A percentile compares a stretch with the other conserved stretches of the same genome.
Evolutionary conservation across 2,797 vertebrate genomes (phyloP).

Genomic region (Pelodytes ibericus): DNA sequence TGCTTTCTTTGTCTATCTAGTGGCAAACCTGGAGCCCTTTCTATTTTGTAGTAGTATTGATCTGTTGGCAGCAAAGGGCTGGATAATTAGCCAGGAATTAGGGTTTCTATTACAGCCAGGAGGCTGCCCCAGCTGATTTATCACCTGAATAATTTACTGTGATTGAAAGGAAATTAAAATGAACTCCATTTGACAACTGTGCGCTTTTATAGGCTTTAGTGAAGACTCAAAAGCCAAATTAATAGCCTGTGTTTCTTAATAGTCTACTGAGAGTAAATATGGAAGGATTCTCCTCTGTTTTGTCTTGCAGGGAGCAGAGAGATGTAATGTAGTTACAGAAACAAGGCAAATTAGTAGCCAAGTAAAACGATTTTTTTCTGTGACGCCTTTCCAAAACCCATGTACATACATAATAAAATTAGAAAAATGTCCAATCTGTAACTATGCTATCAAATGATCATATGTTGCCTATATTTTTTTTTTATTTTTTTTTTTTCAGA

Average conservation of each 20-base stretch:
- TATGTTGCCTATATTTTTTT: too few relatives aligned
- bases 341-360: conserved; percentile 17
- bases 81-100: conserved; percentile 91
- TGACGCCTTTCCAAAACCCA: neutral
- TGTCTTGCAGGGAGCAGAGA: conserved; percentile 51
- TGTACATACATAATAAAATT: neutral
- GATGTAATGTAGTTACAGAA: conserved; percentile 18
- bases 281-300: conserved; percentile 64
- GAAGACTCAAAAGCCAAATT: conserved; percentile 86
- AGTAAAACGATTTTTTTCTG: conserved; percentile 23
- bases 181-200: conserved; percentile 94
- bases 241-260: conserved; percentile 87
- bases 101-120: conserved; percentile 86
- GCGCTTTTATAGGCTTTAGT: conserved; percentile 84
- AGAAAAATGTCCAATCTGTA: too few relatives aligned
- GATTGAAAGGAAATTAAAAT: conserved; percentile 99
- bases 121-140: conserved; percentile 92
- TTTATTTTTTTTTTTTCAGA: too few relatives aligned
- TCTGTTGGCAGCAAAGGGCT: conserved; percentile 84
- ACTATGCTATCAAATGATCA: too few relatives aligned
- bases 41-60: conserved; percentile 78
- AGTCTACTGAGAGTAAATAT: conserved; percentile 82
- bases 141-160: conserved; percentile 96
- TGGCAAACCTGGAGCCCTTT: conserved; percentile 70
- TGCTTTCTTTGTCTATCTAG: conserved; percentile 61